A percentile compares a stretch with the other conserved stretches of the same genome.
These are phyloP conservation scores for Eupeodes luniger DNA, from an alignment of 2,888 invertebrate species.

Conservation along the genomic window DNA sequence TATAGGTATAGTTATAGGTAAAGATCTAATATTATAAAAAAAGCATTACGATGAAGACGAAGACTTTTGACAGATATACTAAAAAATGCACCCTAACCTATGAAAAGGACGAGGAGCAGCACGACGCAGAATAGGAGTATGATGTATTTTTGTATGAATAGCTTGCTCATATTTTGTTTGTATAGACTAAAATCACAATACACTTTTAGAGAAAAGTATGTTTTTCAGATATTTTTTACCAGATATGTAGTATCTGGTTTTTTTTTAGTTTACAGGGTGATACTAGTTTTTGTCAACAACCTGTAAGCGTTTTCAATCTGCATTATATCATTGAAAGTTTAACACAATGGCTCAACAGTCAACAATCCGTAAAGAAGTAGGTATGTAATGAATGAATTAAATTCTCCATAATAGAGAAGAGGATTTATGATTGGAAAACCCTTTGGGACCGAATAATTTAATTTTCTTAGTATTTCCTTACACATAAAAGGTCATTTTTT, in stretches of 20 bases:
- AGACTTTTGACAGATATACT: slow-evolving; percentile 46
- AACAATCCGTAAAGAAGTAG: too few relatives aligned
- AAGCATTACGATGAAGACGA: neutral
- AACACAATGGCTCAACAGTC: too few relatives aligned
- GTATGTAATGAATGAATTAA: too few relatives aligned
- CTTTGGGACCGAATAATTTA: too few relatives aligned
- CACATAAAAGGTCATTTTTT: too few relatives aligned
- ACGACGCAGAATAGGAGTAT: slow-evolving; percentile 1
- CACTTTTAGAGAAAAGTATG: neutral
- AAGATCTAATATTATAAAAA: neutral
- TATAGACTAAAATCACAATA: neutral
- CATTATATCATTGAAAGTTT: too few relatives aligned
- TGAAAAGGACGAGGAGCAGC: neutral
- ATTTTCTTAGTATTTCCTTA: too few relatives aligned
- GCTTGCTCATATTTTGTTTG: slow-evolving; percentile 29
- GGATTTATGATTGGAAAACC: too few relatives aligned
- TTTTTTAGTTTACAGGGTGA: neutral
- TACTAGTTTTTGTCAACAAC: neutral
- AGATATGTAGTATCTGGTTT: too few relatives aligned
- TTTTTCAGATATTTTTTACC: neutral
- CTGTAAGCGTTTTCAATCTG: too few relatives aligned
- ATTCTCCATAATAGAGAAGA: too few relatives aligned
- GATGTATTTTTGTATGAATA: neutral
- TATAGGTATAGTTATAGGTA: too few relatives aligned
- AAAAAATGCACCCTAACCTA: slow-evolving; percentile 43